Conservation (phyloP, 2,797 vertebrate species). For the Gambelia wislizenii region DNA sequence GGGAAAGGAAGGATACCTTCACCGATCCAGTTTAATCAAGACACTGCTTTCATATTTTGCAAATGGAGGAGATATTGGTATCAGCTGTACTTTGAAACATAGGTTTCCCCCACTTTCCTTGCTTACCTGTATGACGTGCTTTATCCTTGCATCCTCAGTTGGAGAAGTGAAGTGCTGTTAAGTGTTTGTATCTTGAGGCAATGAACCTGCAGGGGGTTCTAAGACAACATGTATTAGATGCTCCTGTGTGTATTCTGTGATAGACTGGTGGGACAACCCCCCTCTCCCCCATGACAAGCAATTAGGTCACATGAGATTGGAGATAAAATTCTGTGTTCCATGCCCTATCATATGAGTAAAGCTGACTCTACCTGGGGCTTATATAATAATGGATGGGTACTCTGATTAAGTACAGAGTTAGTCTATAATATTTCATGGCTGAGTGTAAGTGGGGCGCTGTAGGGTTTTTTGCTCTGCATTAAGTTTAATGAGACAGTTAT, state of each 20-base stretch:
- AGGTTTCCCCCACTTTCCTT: neutral
- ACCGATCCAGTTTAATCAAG: neutral
- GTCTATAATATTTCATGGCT: neutral
- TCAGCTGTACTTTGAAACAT: neutral
- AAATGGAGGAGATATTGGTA: neutral
- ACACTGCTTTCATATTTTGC: neutral
- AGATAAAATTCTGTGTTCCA: neutral
- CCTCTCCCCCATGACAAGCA: neutral
- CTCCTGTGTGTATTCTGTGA: neutral
- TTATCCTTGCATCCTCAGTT: slow-evolving; percentile 5
- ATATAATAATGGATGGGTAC: neutral
- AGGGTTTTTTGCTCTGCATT: neutral
- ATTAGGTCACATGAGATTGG: neutral
- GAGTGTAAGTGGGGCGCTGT: neutral
- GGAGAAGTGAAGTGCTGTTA: neutral
- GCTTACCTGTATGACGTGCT: slow-evolving; percentile 12
- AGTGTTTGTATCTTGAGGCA: neutral
- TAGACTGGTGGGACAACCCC: neutral
- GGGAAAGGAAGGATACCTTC: neutral
- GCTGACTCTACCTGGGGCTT: neutral
- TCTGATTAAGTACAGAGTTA: neutral
- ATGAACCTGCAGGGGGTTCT: slow-evolving; percentile 16
- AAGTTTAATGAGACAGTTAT: neutral
- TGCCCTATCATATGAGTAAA: neutral
- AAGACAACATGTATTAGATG: slow-evolving; percentile 11